phyloP scores from a whole-genome alignment of 35 echinoderm and acorn worm species.

The Apostichopus californicus region DNA sequence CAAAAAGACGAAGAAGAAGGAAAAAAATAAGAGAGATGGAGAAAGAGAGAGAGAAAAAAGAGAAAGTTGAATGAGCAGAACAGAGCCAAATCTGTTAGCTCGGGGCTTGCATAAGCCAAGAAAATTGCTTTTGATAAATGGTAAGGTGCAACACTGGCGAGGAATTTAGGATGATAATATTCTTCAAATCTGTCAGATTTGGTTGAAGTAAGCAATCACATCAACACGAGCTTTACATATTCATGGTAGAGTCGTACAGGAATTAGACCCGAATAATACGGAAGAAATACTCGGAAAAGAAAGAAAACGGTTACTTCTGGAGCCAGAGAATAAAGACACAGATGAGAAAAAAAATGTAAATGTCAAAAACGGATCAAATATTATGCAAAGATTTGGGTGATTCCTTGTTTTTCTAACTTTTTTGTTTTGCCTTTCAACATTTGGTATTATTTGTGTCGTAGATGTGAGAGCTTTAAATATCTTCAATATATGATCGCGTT shows the following conservation, averaged over 20 bases:
- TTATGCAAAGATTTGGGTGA: not conserved
- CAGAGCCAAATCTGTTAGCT: constrained; percentile 43
- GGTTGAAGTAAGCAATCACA: constrained; percentile 42
- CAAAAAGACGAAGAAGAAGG: not conserved
- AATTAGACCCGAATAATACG: not conserved
- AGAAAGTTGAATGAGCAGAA: not conserved
- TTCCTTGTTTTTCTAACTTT: too few relatives aligned
- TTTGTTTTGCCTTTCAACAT: too few relatives aligned
- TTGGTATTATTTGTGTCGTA: too few relatives aligned
- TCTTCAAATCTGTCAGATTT: constrained; percentile 56
- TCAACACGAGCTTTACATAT: constrained; percentile 33
- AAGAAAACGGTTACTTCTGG: not conserved
- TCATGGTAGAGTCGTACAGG: constrained; percentile 16
- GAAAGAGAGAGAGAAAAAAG: too few relatives aligned
- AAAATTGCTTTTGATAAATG: constrained; percentile 58
- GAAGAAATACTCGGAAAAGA: too few relatives aligned
- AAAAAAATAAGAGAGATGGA: too few relatives aligned
- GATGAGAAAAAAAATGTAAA: not conserved
- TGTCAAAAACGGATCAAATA: not conserved
- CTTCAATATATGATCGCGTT: too few relatives aligned
- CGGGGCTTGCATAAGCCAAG: constrained; percentile 58
- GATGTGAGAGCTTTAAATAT: too few relatives aligned
- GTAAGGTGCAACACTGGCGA: constrained; percentile 44
- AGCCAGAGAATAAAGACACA: not conserved
- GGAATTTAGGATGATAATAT: constrained; percentile 45